Base-by-base conservation (phyloP, 1,140 invertebrate genomes). In the Tetramorium alpestre region DNA sequence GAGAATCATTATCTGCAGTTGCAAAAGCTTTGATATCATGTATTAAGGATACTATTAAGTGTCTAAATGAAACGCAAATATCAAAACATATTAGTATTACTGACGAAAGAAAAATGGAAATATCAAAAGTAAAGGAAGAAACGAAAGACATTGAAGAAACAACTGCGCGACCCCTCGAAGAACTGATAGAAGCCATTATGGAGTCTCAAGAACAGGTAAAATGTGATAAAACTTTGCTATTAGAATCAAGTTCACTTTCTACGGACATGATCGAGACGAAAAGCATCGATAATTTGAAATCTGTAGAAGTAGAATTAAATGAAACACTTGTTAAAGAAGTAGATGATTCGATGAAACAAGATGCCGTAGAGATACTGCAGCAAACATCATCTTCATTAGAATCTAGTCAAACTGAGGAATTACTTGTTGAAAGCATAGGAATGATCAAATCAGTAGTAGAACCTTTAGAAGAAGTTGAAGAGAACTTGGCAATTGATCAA, bases 111-210 rank as follows among this genome's bases (percentile, higher is more conserved):
- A 56, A 65, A 73, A 54, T 1, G 33, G 78, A 87, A 51, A 65
- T 69, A 33, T 54, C 38, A 0, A 65, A 82, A 67, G 16, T 77
- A n/a, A 90, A 89, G 4, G 89, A 90, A 76, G 89, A 92, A 51
- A 64, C 72, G 5, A 78, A 91, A 6, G 58, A 89, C 13, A 92
- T 93, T 28, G 91, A 93, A 56, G 76, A 92, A 70, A 88, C 82
- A 22, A 94, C 91, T 6, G 92, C 92, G 0, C 89, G 72, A 18
- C 91, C 92, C 6, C 76, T 93, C 0, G 87, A 94, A 11, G 90
- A 94, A 51, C 87, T 93, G 1, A 91, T 93, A 76, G 92, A 93
- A 77, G 89, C 89, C 5, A 91, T 93, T n/a, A 91, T 92, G 72
- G 89, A 89, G 6, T 91, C 91, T 8, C 82, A 87, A 1, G 87